phyloP scores from a whole-genome alignment of 2,888 invertebrate species.

The Seladonia tumulorum region DNA sequence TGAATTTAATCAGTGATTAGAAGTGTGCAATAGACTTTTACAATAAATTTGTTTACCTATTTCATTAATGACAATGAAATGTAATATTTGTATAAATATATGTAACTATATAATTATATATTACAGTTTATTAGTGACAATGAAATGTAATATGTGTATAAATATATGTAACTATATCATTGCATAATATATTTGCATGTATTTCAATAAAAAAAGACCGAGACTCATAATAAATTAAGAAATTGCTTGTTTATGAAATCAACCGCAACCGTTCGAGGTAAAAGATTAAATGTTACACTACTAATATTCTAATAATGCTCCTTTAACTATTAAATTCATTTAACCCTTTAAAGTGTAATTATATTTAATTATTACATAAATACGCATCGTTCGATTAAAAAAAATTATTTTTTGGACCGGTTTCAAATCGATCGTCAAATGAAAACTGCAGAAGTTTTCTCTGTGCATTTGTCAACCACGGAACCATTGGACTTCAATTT shows the following conservation, averaged over 20 bases:
- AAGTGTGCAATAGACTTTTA: background rate
- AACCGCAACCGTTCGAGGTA: no score
- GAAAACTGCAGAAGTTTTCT: background rate
- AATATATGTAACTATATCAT: background rate
- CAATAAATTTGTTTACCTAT: background rate
- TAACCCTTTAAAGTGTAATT: no score
- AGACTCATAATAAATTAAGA: background rate
- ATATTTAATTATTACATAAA: background rate
- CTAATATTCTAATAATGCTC: no score
- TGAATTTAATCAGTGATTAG: background rate
- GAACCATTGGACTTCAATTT: background rate
- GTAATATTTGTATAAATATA: no score
- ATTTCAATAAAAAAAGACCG: background rate
- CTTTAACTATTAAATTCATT: no score
- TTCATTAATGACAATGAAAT: background rate
- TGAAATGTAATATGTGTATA: no score
- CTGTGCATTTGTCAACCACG: background rate
- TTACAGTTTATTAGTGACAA: background rate
- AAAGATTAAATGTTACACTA: background rate
- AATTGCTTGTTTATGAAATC: background rate
- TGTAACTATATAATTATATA: no score
- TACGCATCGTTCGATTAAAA: no score
- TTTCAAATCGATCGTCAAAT: background rate
- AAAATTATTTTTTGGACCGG: background rate
- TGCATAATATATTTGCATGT: background rate